These are phyloP conservation scores for Troilus luridus DNA, from an alignment of 2,888 invertebrate genomes.

Conservation along the genomic window DNA sequence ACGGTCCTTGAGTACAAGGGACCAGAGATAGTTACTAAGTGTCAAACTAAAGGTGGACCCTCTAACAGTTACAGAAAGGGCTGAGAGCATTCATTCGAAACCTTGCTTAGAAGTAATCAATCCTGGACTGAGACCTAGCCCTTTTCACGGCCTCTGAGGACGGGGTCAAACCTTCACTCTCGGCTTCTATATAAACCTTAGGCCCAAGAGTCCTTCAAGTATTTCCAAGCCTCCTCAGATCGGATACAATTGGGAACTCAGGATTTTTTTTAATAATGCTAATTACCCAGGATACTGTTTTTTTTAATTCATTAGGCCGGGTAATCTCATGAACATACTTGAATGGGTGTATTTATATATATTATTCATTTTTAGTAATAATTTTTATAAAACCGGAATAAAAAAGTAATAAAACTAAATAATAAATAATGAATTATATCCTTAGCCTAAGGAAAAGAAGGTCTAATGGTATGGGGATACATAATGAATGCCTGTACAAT, in stretches of 20 bases:
- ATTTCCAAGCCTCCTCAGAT: background rate
- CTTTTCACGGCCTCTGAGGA: background rate
- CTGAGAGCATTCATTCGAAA: background rate
- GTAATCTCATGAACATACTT: no score
- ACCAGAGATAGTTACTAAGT: background rate
- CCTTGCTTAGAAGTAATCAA: background rate
- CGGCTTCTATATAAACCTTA: background rate
- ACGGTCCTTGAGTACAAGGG: background rate
- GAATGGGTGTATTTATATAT: no score
- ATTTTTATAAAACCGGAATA: no score
- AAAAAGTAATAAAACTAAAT: no score
- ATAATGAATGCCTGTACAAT: no score
- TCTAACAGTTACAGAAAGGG: background rate
- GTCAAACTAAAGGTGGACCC: background rate
- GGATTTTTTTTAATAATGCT: no score
- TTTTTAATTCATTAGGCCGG: no score
- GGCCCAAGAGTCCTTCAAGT: background rate
- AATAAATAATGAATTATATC: no score
- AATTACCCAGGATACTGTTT: no score
- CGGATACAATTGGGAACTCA: background rate
- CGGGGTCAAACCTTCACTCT: conserved; percentile 4
- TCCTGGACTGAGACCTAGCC: background rate
- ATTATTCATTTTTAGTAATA: no score
- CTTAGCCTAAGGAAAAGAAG: no score
- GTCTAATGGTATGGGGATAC: no score